phyloP scores from a whole-genome alignment of 2,797 vertebrate species.

The Jordanella pulchra region DNA sequence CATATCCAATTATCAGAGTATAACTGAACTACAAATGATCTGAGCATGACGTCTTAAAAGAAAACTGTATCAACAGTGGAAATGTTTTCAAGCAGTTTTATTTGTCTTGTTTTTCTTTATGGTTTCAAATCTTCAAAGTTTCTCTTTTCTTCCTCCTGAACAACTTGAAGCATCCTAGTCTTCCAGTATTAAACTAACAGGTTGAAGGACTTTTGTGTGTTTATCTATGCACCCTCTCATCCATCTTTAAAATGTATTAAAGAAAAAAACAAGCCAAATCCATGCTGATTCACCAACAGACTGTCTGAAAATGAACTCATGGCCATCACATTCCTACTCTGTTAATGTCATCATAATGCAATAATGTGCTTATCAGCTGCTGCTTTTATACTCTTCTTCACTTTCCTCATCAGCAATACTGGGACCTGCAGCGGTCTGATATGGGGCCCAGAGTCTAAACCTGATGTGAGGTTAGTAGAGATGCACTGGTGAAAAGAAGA shows the following conservation, averaged over 20 bases:
- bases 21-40: neutral
- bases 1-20: neutral
- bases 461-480: constrained; percentile 17
- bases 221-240: constrained; percentile 67
- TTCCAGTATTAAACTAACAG: constrained; percentile 75
- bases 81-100: neutral
- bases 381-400: constrained; percentile 79
- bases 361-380: constrained; percentile 91
- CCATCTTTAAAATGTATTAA: constrained; percentile 13
- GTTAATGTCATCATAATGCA: constrained; percentile 87
- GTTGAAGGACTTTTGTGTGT: constrained; percentile 36
- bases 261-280: constrained; percentile 36
- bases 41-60: neutral
- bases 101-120: too few relatives aligned
- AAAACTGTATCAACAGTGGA: neutral
- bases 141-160: constrained; percentile 84
- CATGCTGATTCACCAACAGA: constrained; percentile 18
- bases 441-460: constrained; percentile 2
- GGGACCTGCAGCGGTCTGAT: constrained; percentile 5
- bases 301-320: constrained; percentile 7
- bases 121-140: constrained; percentile 14
- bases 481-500: constrained; percentile 25
- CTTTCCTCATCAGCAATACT: constrained; percentile 36
- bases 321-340: constrained; percentile 25
- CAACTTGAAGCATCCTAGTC: constrained; percentile 91